Conservation (phyloP, 2,113 vertebrate genomes). For the Turnix velox region DNA sequence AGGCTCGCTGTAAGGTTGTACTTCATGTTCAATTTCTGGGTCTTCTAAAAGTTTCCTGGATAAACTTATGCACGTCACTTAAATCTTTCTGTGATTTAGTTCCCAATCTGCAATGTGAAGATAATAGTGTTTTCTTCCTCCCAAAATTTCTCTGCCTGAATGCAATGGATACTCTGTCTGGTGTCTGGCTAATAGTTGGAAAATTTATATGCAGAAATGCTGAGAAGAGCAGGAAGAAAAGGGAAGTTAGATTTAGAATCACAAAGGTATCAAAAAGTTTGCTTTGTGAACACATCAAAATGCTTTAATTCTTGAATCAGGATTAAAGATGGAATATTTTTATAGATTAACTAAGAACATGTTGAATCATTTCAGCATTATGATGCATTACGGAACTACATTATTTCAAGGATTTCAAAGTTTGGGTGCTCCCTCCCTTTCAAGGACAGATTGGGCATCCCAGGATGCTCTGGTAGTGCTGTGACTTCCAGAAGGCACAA, state of each 20-base stretch:
- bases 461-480: neutral
- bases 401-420: neutral
- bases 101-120: neutral
- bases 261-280: neutral
- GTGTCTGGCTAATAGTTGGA: neutral
- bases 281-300: neutral
- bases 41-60: neutral
- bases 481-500: neutral
- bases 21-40: neutral
- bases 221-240: neutral
- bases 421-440: fast-evolving
- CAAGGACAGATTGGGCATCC: neutral
- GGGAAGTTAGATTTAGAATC: neutral
- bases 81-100: neutral
- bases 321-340: neutral
- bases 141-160: neutral
- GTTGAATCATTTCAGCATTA: neutral
- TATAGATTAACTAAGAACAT: neutral
- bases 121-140: neutral
- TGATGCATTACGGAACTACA: neutral
- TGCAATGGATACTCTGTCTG: neutral
- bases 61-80: neutral
- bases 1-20: neutral
- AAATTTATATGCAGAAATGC: neutral
- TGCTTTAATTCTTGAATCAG: neutral